These are phyloP conservation scores for Peromyscus nudipes DNA, from an alignment of 2,797 vertebrate genomes.

Conservation along the genomic window DNA sequence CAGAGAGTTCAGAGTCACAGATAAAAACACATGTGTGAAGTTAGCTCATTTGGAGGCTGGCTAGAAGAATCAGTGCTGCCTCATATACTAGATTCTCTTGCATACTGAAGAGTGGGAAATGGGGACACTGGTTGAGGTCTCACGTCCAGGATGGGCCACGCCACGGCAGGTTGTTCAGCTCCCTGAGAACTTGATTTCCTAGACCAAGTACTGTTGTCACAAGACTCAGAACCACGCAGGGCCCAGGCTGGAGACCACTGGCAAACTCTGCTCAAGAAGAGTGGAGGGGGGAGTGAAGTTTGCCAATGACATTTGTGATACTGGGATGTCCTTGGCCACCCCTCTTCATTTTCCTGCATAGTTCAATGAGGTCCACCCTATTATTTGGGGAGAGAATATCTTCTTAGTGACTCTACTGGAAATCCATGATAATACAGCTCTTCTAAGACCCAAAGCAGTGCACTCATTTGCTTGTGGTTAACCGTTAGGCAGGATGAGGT, in stretches of 20 bases:
- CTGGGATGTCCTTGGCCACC: neutral
- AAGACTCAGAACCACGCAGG: neutral
- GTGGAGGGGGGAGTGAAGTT: neutral
- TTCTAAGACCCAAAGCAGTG: constrained; percentile 52
- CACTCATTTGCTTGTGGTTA: constrained; percentile 75
- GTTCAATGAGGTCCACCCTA: constrained; percentile 20
- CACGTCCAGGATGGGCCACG: neutral
- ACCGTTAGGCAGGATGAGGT: constrained; percentile 73
- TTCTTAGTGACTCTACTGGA: constrained; percentile 68
- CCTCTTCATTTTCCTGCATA: neutral
- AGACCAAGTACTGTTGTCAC: neutral
- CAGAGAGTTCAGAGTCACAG: neutral
- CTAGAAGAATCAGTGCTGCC: neutral
- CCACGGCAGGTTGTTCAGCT: neutral
- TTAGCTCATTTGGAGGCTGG: neutral
- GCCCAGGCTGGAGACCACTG: neutral
- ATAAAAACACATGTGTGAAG: neutral
- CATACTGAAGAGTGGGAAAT: neutral
- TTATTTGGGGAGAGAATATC: constrained; percentile 61
- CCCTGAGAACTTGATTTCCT: neutral
- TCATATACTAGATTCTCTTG: accelerated
- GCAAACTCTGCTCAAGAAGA: neutral
- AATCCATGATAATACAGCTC: constrained; percentile 24
- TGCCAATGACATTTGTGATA: neutral
- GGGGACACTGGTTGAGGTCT: neutral